Evolutionary conservation across 2,888 invertebrate genomes (phyloP).

Genomic region (Carpatolechia fugitivella): DNA sequence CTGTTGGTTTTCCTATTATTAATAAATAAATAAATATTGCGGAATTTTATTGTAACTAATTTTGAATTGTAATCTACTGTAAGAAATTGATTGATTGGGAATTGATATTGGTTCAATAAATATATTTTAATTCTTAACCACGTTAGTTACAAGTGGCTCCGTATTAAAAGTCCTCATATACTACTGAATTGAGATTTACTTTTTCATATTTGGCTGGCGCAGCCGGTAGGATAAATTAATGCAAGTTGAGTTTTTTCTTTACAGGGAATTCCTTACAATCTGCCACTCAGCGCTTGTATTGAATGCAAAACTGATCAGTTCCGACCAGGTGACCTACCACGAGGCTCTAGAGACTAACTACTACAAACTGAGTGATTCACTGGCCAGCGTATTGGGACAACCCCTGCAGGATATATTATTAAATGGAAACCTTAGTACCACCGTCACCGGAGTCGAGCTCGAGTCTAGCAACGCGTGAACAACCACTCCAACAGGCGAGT

Average conservation of each 20-base stretch:
- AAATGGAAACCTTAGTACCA: slow-evolving; percentile 89
- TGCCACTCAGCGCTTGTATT: slow-evolving; percentile 94
- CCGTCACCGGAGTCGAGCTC: slow-evolving; percentile 88
- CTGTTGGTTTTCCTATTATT: no score
- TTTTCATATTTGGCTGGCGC: neutral
- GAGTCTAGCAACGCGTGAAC: slow-evolving; percentile 89
- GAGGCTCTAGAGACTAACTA: slow-evolving; percentile 92
- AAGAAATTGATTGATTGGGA: no score
- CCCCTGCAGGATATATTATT: slow-evolving; percentile 82
- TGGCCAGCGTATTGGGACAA: slow-evolving; percentile 87
- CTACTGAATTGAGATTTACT: no score
- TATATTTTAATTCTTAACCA: no score
- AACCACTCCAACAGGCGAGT: neutral
- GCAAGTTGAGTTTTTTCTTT: slow-evolving; percentile 31
- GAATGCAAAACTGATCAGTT: slow-evolving; percentile 91
- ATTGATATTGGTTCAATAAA: no score
- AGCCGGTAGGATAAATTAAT: neutral
- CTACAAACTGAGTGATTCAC: slow-evolving; percentile 88
- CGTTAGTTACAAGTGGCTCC: no score
- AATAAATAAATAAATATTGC: no score
- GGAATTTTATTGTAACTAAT: no score
- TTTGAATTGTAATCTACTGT: neutral
- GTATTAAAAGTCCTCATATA: no score
- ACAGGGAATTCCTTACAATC: slow-evolving; percentile 93
- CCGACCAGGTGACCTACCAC: slow-evolving; percentile 96